Evolutionary conservation across 2,888 invertebrate genomes (phyloP).

Genomic region (Erebia aethiops): DNA sequence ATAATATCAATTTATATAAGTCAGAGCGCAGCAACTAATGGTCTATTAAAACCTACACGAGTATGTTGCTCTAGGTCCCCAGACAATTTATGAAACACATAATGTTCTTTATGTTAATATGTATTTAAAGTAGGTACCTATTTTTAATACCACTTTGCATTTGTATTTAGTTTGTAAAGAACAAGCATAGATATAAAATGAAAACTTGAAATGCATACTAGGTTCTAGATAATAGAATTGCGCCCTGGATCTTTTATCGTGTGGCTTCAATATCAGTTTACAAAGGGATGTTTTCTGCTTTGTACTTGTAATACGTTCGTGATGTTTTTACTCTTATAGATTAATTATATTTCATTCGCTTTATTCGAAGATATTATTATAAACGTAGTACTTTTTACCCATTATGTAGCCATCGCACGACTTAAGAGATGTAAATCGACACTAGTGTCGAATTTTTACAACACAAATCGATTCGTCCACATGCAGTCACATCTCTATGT

Average conservation of each 20-base stretch:
- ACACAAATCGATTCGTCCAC: no score
- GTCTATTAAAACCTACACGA: neutral
- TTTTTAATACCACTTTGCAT: neutral
- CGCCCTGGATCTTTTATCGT: slow-evolving; percentile 24
- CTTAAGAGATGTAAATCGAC: no score
- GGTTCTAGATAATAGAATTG: slow-evolving; percentile 22
- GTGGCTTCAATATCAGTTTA: slow-evolving; percentile 28
- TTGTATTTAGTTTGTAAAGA: neutral
- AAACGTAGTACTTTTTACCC: no score
- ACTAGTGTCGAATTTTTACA: no score
- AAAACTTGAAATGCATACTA: slow-evolving; percentile 19
- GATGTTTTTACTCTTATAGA: neutral
- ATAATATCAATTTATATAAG: no score
- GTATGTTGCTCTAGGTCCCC: neutral
- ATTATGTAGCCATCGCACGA: no score
- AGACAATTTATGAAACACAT: neutral
- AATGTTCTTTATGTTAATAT: no score
- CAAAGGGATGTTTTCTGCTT: slow-evolving; percentile 25
- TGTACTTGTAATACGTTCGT: neutral
- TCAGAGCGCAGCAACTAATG: no score
- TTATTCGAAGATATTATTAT: no score
- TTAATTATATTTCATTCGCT: no score
- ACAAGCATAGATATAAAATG: slow-evolving; percentile 15
- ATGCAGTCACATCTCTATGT: no score
- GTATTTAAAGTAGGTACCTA: neutral